Conservation (phyloP, 2,113 vertebrate species). For the Tetrao urogallus region DNA sequence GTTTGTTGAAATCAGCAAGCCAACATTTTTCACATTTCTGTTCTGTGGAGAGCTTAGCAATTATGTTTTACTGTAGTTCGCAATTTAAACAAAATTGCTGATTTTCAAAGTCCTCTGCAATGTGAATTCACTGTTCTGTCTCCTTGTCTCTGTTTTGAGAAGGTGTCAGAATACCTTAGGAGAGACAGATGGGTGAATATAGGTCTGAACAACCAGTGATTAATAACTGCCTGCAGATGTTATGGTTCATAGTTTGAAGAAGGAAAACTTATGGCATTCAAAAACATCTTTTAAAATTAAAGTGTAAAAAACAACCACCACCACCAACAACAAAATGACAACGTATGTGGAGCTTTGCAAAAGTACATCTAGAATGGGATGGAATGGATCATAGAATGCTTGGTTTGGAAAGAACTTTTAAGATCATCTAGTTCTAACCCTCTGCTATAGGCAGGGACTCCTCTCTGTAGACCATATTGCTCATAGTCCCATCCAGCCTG, state of each 20-base stretch:
- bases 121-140: not conserved
- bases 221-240: not conserved
- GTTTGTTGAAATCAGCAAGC: not conserved
- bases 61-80: not conserved
- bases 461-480: too few relatives aligned
- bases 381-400: too few relatives aligned
- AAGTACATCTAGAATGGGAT: not conserved
- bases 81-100: not conserved
- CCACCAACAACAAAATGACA: not conserved
- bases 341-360: not conserved
- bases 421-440: too few relatives aligned
- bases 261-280: not conserved
- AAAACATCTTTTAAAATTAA: not conserved
- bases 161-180: not conserved
- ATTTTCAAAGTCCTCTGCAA: not conserved
- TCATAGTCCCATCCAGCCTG: too few relatives aligned
- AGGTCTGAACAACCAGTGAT: not conserved
- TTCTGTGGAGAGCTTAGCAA: not conserved
- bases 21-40: not conserved
- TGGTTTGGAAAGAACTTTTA: too few relatives aligned
- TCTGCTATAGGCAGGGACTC: too few relatives aligned
- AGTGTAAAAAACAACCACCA: not conserved
- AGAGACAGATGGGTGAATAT: not conserved
- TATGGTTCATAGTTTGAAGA: not conserved
- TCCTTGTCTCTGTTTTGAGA: not conserved